phyloP scores from a whole-genome alignment of 92 coral and sea anemone species.

The Anthopleura xanthogrammica region DNA sequence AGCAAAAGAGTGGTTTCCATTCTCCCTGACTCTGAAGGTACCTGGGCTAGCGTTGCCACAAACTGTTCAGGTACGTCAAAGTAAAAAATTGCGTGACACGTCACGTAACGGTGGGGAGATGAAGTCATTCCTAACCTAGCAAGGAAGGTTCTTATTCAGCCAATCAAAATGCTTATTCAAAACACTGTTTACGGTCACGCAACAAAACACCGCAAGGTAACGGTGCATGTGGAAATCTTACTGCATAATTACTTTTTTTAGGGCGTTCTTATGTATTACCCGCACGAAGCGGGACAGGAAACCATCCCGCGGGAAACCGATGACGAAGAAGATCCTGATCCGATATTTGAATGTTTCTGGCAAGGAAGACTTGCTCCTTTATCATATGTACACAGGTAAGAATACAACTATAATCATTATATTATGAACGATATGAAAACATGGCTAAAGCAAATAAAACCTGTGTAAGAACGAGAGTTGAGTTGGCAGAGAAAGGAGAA shows the following conservation, averaged over 20 bases:
- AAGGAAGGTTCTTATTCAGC: background rate
- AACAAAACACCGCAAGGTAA: background rate
- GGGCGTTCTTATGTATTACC: slow-evolving; percentile 91
- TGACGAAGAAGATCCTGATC: slow-evolving; percentile 66
- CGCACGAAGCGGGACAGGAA: slow-evolving; percentile 87
- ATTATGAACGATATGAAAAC: no score
- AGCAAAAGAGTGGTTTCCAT: slow-evolving; percentile 87
- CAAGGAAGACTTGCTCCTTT: slow-evolving; percentile 87
- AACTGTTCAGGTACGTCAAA: slow-evolving; percentile 68
- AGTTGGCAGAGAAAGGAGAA: no score
- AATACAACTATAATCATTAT: background rate
- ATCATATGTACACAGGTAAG: slow-evolving; percentile 79
- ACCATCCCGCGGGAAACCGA: slow-evolving; percentile 63
- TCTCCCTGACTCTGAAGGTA: slow-evolving; percentile 65
- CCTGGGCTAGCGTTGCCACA: slow-evolving; percentile 66
- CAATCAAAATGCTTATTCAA: background rate
- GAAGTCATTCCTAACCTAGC: background rate
- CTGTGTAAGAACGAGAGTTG: no score
- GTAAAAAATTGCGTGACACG: background rate
- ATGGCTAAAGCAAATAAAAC: no score
- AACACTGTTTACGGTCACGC: background rate
- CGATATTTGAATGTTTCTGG: slow-evolving; percentile 89
- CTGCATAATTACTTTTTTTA: slow-evolving; percentile 15
- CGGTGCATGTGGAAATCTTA: background rate
- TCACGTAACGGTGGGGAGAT: background rate